Base-by-base conservation (phyloP, 2,797 vertebrate genomes). In the Lemur catta region DNA sequence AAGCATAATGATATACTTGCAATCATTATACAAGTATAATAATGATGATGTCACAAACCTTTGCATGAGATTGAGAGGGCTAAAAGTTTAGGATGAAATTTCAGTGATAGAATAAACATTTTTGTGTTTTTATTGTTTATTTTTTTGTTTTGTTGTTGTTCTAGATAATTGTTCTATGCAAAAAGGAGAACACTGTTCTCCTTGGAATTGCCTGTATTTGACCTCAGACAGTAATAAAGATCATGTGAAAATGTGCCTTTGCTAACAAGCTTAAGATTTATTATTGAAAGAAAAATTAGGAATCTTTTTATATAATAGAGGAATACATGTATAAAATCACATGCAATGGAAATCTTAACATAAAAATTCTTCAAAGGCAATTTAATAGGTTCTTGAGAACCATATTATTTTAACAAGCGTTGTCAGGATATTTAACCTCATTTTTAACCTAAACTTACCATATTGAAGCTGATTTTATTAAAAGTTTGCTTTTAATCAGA, bases 351-450 rank as follows among this genome's bases (percentile, higher is more conserved):
- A 79, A 84, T 41, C 48, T 94, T 89, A 80, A 74, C 63, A 74
- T 88, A 92, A 93, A 94, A 85, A 79, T 84, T 84, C 72, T 96
- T 96, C 88, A 93, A 95, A 94, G 52, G 15, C 7, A 67, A 80
- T 67, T 86, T 93, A 91, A 85, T 4, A 74, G 12, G 76, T 86
- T 85, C 48, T 7, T 71, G 41, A 35, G 11, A 92, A 80, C 15
- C 30, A 30, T 82, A 81, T 57, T 93, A 93, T 84, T 92, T 97
- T 91, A 88, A 79, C 33, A 93, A 93, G 14, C 35, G 4, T 65
- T 91, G 11, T 84, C 61, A 85, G 75, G 26, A 94, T 96, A 91
- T 74, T 87, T 89, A 94, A 84, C 57, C 43, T 90, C 6, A 81
- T 84, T 94, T 95, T 87, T 75, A 91, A 78, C 55, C 30, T 76